Evolutionary conservation across 1,140 invertebrate species (phyloP), one percentile per base, ranked within the genome.

Genomic region (Odontomachus brunneus): DNA sequence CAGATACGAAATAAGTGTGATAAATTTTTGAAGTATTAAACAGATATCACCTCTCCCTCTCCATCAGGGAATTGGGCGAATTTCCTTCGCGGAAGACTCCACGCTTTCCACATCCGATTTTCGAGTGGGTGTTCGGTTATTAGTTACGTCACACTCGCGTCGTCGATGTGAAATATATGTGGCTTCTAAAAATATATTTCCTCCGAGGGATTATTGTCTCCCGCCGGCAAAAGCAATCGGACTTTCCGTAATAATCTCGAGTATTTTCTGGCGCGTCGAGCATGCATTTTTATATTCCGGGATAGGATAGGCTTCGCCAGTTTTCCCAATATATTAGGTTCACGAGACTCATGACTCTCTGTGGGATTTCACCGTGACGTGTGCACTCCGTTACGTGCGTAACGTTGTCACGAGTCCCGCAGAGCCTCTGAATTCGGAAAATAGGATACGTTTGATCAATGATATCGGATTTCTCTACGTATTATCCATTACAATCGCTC

Each of bases 401-500:
- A 69, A 69, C 75, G 51, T 71, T 51, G 15, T 53, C 60, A 44
- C 14, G 60, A 66, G 65, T 66, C 48, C 26, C 60, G 73, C 2
- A 29, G 11, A 51, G 73, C 15, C 24, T 63, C 15, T 24, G 48
- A 51, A 51, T 49, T 55, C n/a, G 51, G 15, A 49, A 38, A 55
- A 57, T n/a, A 33, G 33, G 33, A 71, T 69, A 38, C 51, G 51
- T 80, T 57, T 29, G 65, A 71, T 80, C 62, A 76, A 15, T 15
- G 48, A 76, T 76, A 76, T 76, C 49, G 65, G 49, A 71, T 80
- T 80, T 71, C 22, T 69, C 74, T 11, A 15, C 17, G 24, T 80
- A 57, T 80, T 71, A 71, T 69, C 62, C 51, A 69, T 69, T 69
- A 80, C 51, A 69, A 80, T 80, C 24, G 44, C 0, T 44, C 29